Evolutionary conservation across 2,113 vertebrate genomes (phyloP).

Genomic region (Phocoena sinus): DNA sequence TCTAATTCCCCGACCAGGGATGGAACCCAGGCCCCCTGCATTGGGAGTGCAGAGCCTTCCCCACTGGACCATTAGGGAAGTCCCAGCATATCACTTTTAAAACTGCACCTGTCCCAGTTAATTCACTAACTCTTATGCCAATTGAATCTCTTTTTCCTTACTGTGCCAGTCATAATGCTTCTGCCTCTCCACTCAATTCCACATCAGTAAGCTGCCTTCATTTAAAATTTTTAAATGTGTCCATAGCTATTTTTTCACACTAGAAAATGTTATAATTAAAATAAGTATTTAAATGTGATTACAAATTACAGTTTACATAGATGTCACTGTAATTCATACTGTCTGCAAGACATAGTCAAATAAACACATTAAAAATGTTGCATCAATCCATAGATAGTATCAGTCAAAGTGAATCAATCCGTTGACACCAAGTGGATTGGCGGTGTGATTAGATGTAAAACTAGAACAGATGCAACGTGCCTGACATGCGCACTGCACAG

Average conservation of each 20-base stretch:
- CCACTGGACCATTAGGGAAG: too few relatives aligned
- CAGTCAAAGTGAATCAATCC: background rate
- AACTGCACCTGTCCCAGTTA: background rate
- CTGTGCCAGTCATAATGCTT: too few relatives aligned
- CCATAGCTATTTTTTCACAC: background rate
- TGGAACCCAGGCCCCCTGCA: too few relatives aligned
- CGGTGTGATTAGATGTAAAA: background rate
- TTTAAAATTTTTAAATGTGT: background rate
- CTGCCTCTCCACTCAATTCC: background rate
- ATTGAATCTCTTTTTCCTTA: background rate
- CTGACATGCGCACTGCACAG: background rate
- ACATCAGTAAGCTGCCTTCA: background rate
- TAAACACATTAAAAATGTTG: background rate
- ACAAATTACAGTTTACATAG: background rate
- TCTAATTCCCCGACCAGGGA: too few relatives aligned
- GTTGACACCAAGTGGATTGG: background rate
- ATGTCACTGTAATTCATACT: background rate
- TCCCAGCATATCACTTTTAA: background rate
- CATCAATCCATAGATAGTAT: background rate
- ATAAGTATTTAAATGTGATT: background rate
- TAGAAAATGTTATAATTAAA: slow-evolving; percentile 16
- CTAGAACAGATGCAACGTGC: background rate
- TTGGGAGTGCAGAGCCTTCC: too few relatives aligned
- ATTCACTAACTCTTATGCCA: background rate
- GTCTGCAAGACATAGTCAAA: background rate